These are phyloP conservation scores for Mycetomoellerius zeteki DNA, from an alignment of 1,140 invertebrate genomes.

Conservation along the genomic window DNA sequence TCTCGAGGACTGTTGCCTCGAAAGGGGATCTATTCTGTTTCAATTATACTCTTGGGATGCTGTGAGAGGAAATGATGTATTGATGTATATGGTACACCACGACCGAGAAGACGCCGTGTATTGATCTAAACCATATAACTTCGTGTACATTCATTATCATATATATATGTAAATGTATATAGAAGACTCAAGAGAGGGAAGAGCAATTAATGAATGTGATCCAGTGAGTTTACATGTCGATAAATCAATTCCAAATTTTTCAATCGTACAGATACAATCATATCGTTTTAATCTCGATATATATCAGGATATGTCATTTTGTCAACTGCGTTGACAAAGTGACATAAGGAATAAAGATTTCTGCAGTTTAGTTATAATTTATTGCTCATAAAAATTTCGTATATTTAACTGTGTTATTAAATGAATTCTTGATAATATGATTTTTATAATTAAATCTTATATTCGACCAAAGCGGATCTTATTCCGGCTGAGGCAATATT, in stretches of 20 bases:
- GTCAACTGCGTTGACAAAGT: no score
- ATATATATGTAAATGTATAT: background rate
- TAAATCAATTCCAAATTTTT: conserved; percentile 33
- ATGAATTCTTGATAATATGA: background rate
- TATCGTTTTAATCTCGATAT: conserved; percentile 9
- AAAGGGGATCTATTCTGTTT: conserved; percentile 36
- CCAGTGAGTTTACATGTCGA: background rate
- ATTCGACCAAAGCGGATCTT: no score
- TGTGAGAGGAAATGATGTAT: conserved; percentile 42
- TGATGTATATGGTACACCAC: conserved; percentile 33
- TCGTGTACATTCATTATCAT: conserved; percentile 5
- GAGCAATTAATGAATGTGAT: no score
- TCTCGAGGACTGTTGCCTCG: background rate
- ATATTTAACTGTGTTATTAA: background rate
- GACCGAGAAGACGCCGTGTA: conserved; percentile 36
- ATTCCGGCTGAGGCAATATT: no score
- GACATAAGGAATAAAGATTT: background rate
- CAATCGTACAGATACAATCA: background rate
- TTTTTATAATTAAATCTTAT: background rate
- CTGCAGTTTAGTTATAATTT: background rate
- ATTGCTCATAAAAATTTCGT: background rate
- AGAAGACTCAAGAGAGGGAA: background rate
- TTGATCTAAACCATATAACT: conserved; percentile 34
- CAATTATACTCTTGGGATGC: conserved; percentile 40
- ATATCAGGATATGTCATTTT: background rate